Base-by-base conservation (phyloP, 1,140 invertebrate genomes). In the Drosophila paulistorum region DNA sequence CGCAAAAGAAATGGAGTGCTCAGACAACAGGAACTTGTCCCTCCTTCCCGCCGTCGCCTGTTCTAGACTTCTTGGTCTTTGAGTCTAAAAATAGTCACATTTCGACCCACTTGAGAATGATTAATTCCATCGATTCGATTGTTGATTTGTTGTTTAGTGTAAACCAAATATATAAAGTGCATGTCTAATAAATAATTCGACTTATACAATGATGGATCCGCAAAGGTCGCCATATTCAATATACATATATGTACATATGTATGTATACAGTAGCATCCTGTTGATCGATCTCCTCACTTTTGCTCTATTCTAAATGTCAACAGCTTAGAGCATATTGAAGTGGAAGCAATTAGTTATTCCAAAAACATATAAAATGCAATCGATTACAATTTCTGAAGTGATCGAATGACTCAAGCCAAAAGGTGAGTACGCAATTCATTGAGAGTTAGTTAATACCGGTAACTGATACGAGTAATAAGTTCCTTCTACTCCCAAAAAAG, bases 101-200 rank as follows among this genome's bases (percentile, higher is more conserved):
- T 55, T 55, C 17, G 41, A 33, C 14, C 57, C 79, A 87, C 82
- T 85, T 81, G 79, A 85, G 66, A 79, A 85, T 85, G 82, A 87
- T 87, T 87, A 79, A 85, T 87, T 82, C 13, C 13, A 13, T 13
- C 37, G 37, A 39, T 39, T 39, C 35, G 10, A 10, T 37, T 39
- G 69, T 73, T 75, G 64, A 81, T 78, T 85, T 65, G 65, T 68
- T 30, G 30, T 57, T 68, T 64, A 65, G 41, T 70, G 37, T 20
- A 64, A 60, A 42, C 39, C 45, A 65, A 67, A 37, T 30, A 30
- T 30, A 81, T 71, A 65, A 75, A 81, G 33, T 51, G 45, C 41
- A 64, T 63, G 64, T 60, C 58, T 75, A 71, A 76, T 71, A 45
- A 74, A 66, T 60, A 73, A 35, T 20, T 45, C 42, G 42, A 45